phyloP scores from a whole-genome alignment of 2,888 invertebrate species.

The Nomada hirtipes region DNA sequence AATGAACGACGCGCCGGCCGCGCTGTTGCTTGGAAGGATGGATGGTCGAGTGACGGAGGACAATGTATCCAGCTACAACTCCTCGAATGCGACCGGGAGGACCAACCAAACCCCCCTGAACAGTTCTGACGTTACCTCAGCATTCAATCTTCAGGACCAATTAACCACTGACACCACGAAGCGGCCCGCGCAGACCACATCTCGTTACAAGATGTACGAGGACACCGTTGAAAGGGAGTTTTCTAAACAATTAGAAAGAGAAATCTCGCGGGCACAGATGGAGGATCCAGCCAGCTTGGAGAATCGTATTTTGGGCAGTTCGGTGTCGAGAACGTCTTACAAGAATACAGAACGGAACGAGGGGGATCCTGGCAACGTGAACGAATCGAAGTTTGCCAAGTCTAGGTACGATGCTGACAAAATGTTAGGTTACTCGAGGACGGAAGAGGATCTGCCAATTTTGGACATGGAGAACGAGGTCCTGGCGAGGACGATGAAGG shows the following conservation, averaged over 20 bases:
- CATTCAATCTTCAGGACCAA: conserved; percentile 47
- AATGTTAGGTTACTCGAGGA: conserved; percentile 79
- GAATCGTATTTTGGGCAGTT: conserved; percentile 61
- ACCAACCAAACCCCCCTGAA: conserved; percentile 4
- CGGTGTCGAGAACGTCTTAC: conserved; percentile 31
- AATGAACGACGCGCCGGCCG: conserved; percentile 54
- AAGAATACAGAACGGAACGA: background rate
- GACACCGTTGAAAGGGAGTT: conserved; percentile 78
- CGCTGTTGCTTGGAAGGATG: conserved; percentile 31
- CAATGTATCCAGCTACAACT: conserved; percentile 8
- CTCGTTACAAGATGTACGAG: conserved; percentile 46
- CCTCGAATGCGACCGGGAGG: conserved; percentile 17
- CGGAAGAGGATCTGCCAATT: conserved; percentile 78
- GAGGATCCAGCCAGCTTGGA: conserved; percentile 62
- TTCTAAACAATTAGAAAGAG: conserved; percentile 77
- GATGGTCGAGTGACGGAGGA: conserved; percentile 5
- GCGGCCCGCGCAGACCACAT: conserved; percentile 40
- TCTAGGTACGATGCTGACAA: conserved; percentile 76
- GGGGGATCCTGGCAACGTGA: background rate
- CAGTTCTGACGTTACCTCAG: conserved; percentile 21
- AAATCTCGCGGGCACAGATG: conserved; percentile 71
- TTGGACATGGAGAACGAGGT: conserved; percentile 80
- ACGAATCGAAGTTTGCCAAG: conserved; percentile 23
- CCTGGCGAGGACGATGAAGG: conserved; percentile 76
- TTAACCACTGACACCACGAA: conserved; percentile 49